Evolutionary conservation across 2,113 vertebrate genomes (phyloP), one percentile per base, ranked within the genome.

Genomic region (Vidua macroura): DNA sequence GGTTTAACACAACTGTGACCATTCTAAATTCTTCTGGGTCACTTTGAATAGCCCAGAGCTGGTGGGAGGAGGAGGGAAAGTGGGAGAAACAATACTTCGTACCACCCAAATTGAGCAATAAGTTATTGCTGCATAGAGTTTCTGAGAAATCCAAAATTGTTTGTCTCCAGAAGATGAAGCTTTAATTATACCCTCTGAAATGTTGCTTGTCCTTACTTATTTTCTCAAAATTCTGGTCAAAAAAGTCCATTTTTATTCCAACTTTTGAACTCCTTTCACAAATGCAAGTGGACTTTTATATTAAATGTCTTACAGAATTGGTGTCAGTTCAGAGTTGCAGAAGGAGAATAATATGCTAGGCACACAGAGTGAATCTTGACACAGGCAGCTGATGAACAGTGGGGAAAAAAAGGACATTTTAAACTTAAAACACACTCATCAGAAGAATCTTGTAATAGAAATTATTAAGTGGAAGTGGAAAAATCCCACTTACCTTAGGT

Each of bases 71-170:
- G 35, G 10, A 81, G 56, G 31, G n/a, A 70, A 60, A 89, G 33
- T 35, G 48, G 56, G 16, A 77, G 77, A 68, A 88, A 46, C 37
- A 59, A 52, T 86, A 30, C 30, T 39, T 90, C 33, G n/a, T 94
- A 39, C 73, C 33, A 69, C 51, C 28, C 73, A 53, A 67, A 86
- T 59, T 81, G 77, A 86, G 89, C 77, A 92, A 41, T 17, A 28
- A 62, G 41, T 39, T 86, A 46, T 58, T 0, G 0, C 48, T 74
- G n/a, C 25, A 2, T 63, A 69, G 4, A 4, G 13, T 78, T 90
- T 83, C 70, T 66, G 51, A 83, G 80, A 93, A 91, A 53, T 53
- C 30, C 35, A 22, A 55, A 59, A 37, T 59, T 35, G 15, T n/a
- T 85, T n/a, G 28, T 69, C 41, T 78, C 31, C 52, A 60, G 62